phyloP scores from a whole-genome alignment of 2,888 invertebrate genomes.

The Zaprionus lineosus region DNA sequence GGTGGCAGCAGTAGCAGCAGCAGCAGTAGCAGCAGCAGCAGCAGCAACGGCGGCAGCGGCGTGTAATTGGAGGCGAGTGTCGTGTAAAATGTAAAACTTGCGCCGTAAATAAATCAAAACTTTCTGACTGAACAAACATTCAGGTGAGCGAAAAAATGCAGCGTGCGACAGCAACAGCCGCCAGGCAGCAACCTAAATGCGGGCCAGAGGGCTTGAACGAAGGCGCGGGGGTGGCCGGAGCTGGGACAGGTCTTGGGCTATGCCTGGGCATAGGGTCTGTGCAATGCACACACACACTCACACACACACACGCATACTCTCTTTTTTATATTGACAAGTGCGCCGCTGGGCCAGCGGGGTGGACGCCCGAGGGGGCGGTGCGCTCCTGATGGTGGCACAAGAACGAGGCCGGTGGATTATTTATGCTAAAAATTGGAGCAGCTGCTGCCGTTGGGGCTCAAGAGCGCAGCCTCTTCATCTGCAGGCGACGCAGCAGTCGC shows the following conservation, averaged over 20 bases:
- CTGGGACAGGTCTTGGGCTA: not conserved
- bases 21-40: slow-evolving; percentile 17
- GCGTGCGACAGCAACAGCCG: slow-evolving; percentile 38
- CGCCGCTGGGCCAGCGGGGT: slow-evolving; percentile 21
- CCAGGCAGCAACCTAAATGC: slow-evolving; percentile 39
- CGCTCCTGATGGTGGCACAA: slow-evolving; percentile 21
- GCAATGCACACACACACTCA: no score
- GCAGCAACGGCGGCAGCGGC: slow-evolving; percentile 46
- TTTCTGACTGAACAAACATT: slow-evolving; percentile 78
- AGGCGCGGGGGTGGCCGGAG: not conserved
- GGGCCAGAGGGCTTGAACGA: slow-evolving; percentile 34
- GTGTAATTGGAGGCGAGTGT: slow-evolving; percentile 79
- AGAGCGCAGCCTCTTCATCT: slow-evolving; percentile 29
- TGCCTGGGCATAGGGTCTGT: no score
- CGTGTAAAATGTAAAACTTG: slow-evolving; percentile 79
- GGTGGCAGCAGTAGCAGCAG: slow-evolving; percentile 1
- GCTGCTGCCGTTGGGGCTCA: slow-evolving; percentile 55
- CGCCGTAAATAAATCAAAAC: slow-evolving; percentile 79
- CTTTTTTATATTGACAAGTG: slow-evolving; percentile 71
- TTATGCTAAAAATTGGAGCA: slow-evolving; percentile 76
- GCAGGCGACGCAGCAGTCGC: slow-evolving; percentile 18
- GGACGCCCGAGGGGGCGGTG: slow-evolving; percentile 8
- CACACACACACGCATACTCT: no score
- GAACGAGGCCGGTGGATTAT: slow-evolving; percentile 63
- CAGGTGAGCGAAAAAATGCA: slow-evolving; percentile 79